A percentile compares a stretch with the other conserved stretches of the same genome.
These are phyloP conservation scores for Brachionus manjavacas DNA, from an alignment of 1,140 invertebrate species.

Conservation along the genomic window DNA sequence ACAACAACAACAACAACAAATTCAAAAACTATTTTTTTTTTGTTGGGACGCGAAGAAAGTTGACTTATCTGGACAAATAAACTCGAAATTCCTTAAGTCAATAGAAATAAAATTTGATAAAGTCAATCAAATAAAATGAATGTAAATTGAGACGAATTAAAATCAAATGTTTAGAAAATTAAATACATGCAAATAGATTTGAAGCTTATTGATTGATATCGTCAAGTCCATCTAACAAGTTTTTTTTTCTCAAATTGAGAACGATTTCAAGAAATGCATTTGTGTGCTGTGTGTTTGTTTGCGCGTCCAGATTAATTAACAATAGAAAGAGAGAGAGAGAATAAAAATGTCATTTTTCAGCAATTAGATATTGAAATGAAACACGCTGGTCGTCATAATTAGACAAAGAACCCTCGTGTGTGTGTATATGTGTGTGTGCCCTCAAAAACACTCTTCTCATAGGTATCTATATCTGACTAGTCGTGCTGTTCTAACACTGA, in stretches of 20 bases:
- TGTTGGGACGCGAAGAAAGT: not conserved
- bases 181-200: not conserved
- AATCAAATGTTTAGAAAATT: slow-evolving; percentile 19
- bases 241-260: not conserved
- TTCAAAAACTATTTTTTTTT: too few relatives aligned
- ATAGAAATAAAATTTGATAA: slow-evolving; percentile 10
- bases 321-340: not conserved
- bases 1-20: too few relatives aligned
- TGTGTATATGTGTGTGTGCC: not conserved
- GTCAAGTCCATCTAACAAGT: not conserved
- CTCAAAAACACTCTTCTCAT: not conserved
- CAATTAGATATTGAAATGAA: not conserved
- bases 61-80: not conserved
- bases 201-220: not conserved
- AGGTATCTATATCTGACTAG: not conserved
- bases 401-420: not conserved
- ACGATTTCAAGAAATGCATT: not conserved
- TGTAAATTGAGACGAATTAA: slow-evolving; percentile 27
- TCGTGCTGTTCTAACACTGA: not conserved
- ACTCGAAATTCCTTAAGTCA: not conserved
- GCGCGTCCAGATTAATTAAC: not conserved
- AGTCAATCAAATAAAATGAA: slow-evolving; percentile 20
- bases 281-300: not conserved
- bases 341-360: not conserved
- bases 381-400: not conserved